Evolutionary conservation across 2,888 invertebrate species (phyloP), one percentile per base, ranked within the genome.

Genomic region (Cephus spinipes): DNA sequence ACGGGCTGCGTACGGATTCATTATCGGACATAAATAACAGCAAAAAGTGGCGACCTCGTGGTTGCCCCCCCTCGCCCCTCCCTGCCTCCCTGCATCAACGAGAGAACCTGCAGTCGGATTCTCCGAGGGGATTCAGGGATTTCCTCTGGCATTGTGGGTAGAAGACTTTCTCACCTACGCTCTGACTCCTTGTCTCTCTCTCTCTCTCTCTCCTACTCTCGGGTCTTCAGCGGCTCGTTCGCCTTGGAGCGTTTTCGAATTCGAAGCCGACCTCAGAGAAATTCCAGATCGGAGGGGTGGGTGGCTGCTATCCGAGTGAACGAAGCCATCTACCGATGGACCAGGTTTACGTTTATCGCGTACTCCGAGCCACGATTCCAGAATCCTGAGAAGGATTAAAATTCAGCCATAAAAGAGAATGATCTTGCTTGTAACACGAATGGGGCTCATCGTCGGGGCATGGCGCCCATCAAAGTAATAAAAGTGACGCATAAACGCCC

Each of bases 1-100:
- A 81, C 85, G 78, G 79, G 82, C 40, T 40, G 40, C 40, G 81
- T 80, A 87, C 85, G 86, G 87, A 87, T 87, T 87, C 87, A 87
- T 87, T 87, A 87, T 87, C 87, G 86, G 80, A 82, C 85, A 87
- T 87, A 87, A 87, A 87, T 87, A 84, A 87, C 85, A 78, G 76
- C 79, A 86, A 87, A 87, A 87, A 85, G 83, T 83, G 79, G 82
- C 78, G 76, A 78, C 76, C 81, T 81, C 83, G 84, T 79, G 80
- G 78, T 55, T 76, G 81, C 80, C 81, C 15, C 15, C 35, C 12
- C 35, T 0, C 36, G 3, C 36, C 15, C 40, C 15, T 1, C 1
- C 15, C 12, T 0, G 1, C 12, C 15, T 6, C 40, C 40, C 40
- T 15, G 2, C 40, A 1, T 15, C 40, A 6, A 15, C 6, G 1